phyloP scores from a whole-genome alignment of 2,888 invertebrate genomes.

The Helleia helle region DNA sequence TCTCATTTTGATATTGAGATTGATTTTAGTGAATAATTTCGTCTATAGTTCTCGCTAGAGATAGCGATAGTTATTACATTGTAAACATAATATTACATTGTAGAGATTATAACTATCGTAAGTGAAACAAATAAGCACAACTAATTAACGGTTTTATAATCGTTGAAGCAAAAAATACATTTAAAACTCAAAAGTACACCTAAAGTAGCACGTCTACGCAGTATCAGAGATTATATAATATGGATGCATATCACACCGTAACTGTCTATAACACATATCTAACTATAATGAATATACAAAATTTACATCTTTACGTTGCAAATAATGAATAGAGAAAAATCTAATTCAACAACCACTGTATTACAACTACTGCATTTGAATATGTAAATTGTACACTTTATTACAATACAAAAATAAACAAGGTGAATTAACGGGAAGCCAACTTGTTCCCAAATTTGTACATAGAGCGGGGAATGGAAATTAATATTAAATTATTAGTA shows the following conservation, averaged over 20 bases:
- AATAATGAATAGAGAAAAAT: slow-evolving; percentile 3
- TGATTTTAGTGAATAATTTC: too few relatives aligned
- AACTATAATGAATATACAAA: slow-evolving; percentile 30
- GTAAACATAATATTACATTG: too few relatives aligned
- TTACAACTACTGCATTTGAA: slow-evolving; percentile 3
- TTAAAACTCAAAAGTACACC: slow-evolving; percentile 1
- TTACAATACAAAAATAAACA: slow-evolving; percentile 17
- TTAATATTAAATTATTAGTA: slow-evolving; percentile 11
- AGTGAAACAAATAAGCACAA: slow-evolving; percentile 7
- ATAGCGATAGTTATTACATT: too few relatives aligned
- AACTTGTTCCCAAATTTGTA: slow-evolving; percentile 38
- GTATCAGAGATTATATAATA: slow-evolving; percentile 1
- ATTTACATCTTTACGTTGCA: slow-evolving; percentile 21
- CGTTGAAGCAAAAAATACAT: too few relatives aligned
- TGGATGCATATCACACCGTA: slow-evolving; percentile 35
- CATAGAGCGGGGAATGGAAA: slow-evolving; percentile 18
- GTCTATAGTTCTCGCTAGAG: too few relatives aligned
- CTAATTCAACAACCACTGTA: slow-evolving; percentile 5
- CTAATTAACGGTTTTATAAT: too few relatives aligned
- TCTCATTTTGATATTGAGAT: too few relatives aligned
- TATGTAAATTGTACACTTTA: neutral
- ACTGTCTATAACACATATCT: slow-evolving; percentile 31
- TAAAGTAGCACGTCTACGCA: slow-evolving; percentile 4
- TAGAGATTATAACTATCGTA: too few relatives aligned
- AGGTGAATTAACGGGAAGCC: slow-evolving; percentile 18